Conservation (phyloP, 2,888 invertebrate species). For the Plebejus argus region DNA sequence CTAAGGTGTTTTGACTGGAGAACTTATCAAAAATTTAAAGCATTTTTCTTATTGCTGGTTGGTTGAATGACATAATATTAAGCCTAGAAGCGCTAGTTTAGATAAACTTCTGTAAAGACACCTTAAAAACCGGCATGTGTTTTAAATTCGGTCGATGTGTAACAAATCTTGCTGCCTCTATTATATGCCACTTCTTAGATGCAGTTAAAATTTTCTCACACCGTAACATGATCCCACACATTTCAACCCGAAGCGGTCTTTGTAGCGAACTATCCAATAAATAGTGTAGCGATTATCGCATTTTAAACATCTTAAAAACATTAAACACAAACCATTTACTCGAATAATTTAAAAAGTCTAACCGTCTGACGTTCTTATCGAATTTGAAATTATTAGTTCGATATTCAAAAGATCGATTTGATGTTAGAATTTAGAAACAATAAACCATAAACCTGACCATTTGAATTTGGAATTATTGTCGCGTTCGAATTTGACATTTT, state of each 20-base stretch:
- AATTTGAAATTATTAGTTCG: conserved; percentile 7
- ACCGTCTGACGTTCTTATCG: background rate
- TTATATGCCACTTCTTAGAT: background rate
- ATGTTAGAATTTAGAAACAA: background rate
- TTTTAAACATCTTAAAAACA: conserved; percentile 21
- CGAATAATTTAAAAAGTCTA: background rate
- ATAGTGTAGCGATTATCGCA: conserved; percentile 15
- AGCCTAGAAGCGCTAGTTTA: too few relatives aligned
- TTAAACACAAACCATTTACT: background rate
- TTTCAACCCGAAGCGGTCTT: background rate
- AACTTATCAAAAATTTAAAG: too few relatives aligned
- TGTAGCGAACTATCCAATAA: conserved; percentile 1
- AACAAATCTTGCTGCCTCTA: background rate
- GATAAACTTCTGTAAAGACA: too few relatives aligned
- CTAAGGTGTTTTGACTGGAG: too few relatives aligned
- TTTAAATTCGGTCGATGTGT: background rate
- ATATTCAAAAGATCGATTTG: background rate
- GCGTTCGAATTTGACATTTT: background rate
- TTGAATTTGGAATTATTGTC: background rate
- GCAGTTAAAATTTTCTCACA: background rate
- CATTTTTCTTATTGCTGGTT: too few relatives aligned
- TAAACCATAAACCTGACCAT: background rate
- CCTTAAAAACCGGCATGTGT: background rate
- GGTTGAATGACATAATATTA: too few relatives aligned
- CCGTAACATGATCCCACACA: background rate